Conservation (phyloP, 2,797 vertebrate species). For the Apogon talboti region DNA sequence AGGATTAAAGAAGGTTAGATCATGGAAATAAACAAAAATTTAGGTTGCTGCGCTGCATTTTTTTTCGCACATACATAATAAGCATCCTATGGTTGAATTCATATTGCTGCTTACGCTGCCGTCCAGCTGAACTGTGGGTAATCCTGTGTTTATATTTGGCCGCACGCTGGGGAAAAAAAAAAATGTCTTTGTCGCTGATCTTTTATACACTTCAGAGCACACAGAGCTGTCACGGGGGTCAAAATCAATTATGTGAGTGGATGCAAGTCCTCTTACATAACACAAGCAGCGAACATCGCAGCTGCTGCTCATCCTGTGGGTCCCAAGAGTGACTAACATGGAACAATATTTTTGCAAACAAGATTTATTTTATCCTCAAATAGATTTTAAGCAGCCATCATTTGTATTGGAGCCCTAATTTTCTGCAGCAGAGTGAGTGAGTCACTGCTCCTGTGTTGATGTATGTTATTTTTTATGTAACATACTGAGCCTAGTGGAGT, state of each 20-base stretch:
- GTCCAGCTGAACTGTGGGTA: slow-evolving; percentile 17
- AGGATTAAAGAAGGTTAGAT: slow-evolving; percentile 52
- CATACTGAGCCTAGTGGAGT: slow-evolving; percentile 39
- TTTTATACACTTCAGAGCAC: slow-evolving; percentile 45
- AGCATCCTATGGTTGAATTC: not conserved
- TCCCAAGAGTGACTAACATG: slow-evolving; percentile 39
- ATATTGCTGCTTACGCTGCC: not conserved
- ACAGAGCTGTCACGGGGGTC: slow-evolving; percentile 57
- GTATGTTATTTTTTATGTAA: slow-evolving; percentile 61
- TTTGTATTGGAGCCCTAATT: slow-evolving; percentile 26
- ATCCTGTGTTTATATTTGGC: slow-evolving; percentile 49
- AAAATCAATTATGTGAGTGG: slow-evolving; percentile 75
- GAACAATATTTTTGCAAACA: slow-evolving; percentile 50
- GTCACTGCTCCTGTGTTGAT: slow-evolving; percentile 49
- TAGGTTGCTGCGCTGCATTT: slow-evolving; percentile 2
- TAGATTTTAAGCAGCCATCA: slow-evolving; percentile 31
- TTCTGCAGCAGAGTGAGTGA: slow-evolving; percentile 43
- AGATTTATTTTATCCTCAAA: slow-evolving; percentile 33
- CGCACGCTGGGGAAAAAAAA: slow-evolving; percentile 14
- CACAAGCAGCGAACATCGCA: slow-evolving; percentile 56
- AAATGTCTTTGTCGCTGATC: slow-evolving; percentile 11
- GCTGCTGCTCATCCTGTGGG: slow-evolving; percentile 65
- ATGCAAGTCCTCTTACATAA: slow-evolving; percentile 77
- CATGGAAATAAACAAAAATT: slow-evolving; percentile 46
- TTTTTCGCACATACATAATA: not conserved